Percentiles rank a stretch among this genome's conserved stretches.
Evolutionary conservation across 2,888 invertebrate species (phyloP).

Genomic region (Agrotis ipsilon): DNA sequence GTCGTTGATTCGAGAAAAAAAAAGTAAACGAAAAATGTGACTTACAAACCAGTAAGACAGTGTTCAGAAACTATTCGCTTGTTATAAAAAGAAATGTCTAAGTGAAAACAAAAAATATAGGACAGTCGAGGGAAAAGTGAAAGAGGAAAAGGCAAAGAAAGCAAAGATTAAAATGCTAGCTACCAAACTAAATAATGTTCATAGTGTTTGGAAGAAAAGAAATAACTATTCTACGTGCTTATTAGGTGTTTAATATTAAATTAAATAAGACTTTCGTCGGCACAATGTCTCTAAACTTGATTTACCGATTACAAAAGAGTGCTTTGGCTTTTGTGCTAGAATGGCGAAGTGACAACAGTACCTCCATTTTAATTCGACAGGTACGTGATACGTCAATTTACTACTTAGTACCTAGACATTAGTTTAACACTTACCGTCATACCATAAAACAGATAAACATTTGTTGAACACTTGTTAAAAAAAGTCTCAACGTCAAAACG

Average conservation of each 20-base stretch:
- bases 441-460: too few relatives aligned
- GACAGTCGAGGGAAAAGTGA: not conserved
- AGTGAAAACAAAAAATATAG: slow-evolving; percentile 2
- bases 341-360: slow-evolving; percentile 14
- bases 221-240: not conserved
- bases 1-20: not conserved
- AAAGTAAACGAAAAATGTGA: not conserved
- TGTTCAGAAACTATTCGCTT: not conserved
- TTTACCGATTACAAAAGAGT: slow-evolving; percentile 41
- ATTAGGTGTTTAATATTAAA: too few relatives aligned
- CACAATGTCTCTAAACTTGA: slow-evolving; percentile 30
- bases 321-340: slow-evolving; percentile 39
- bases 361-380: not conserved
- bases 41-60: not conserved
- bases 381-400: slow-evolving; percentile 35
- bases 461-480: too few relatives aligned
- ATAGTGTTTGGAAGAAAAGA: not conserved
- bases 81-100: not conserved
- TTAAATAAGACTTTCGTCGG: not conserved
- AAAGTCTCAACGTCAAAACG: too few relatives aligned
- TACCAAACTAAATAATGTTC: not conserved
- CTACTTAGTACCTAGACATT: not conserved
- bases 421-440: not conserved
- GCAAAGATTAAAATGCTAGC: not conserved
- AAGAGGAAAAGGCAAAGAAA: not conserved